phyloP scores from a whole-genome alignment of 23 tunicate species.

The Clavelina lepadiformis region DNA sequence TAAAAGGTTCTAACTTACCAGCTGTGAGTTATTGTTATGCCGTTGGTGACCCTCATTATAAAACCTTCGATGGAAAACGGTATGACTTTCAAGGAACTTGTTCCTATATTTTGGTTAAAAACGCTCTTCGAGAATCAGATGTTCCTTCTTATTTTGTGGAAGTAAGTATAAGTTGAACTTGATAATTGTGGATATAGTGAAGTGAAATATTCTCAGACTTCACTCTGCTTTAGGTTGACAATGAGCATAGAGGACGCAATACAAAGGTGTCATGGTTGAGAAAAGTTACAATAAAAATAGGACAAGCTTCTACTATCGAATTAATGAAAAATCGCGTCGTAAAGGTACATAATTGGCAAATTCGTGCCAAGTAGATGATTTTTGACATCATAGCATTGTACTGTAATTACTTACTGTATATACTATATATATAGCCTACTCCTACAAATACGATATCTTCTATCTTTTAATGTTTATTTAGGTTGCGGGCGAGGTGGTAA shows the following conservation, averaged over 20 bases:
- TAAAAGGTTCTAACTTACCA: neutral
- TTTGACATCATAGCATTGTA: too few relatives aligned
- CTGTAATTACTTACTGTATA: too few relatives aligned
- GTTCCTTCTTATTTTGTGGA: conserved; percentile 24
- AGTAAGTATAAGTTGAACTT: conserved; percentile 11
- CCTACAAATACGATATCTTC: too few relatives aligned
- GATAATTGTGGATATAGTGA: neutral
- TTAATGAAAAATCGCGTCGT: conserved; percentile 25
- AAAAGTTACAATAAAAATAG: conserved; percentile 42
- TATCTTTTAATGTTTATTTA: neutral
- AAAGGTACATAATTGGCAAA: conserved; percentile 11
- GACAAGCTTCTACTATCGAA: conserved; percentile 18
- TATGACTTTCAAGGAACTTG: conserved; percentile 75
- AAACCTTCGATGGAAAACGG: conserved; percentile 49
- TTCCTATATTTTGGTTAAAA: conserved; percentile 42
- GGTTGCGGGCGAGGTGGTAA: conserved; percentile 37
- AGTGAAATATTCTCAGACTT: neutral
- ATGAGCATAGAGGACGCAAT: conserved; percentile 63
- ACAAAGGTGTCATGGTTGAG: conserved; percentile 64
- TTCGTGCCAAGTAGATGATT: neutral
- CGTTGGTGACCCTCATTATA: conserved; percentile 81
- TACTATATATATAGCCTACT: too few relatives aligned
- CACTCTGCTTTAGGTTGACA: conserved; percentile 38
- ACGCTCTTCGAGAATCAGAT: neutral
- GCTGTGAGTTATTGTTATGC: conserved; percentile 34